These are phyloP conservation scores for Dryoscopus gambensis DNA, from an alignment of 2,113 vertebrate species.

Conservation along the genomic window DNA sequence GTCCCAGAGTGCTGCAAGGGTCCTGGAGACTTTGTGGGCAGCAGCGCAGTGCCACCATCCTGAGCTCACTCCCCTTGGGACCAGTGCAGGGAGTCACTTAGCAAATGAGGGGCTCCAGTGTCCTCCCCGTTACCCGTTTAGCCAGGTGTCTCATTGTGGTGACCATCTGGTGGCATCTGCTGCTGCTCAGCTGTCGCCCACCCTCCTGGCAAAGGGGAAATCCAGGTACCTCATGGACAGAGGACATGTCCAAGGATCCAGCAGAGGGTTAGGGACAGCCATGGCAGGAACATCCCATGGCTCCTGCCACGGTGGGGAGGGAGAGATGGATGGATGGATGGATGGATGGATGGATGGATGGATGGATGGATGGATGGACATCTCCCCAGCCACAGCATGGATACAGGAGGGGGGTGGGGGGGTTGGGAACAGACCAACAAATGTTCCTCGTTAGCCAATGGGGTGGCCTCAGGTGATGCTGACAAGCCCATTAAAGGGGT, in stretches of 20 bases:
- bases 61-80: rapidly evolving
- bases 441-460: background rate
- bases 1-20: rapidly evolving
- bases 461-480: background rate
- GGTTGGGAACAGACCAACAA: background rate
- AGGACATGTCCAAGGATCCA: rapidly evolving
- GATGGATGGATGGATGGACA: background rate
- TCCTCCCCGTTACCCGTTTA: background rate
- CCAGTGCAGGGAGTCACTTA: background rate
- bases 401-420: background rate
- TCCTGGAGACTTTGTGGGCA: background rate
- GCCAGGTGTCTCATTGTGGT: rapidly evolving
- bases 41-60: background rate
- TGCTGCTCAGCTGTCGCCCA: background rate
- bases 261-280: too few species aligned
- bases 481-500: constrained; percentile 16
- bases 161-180: constrained; percentile 50
- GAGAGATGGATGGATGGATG: background rate
- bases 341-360: background rate
- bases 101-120: background rate
- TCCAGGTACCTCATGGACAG: rapidly evolving
- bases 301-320: rapidly evolving
- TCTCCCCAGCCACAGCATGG: background rate
- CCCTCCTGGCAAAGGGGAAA: background rate
- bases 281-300: background rate